phyloP scores from a whole-genome alignment of 1,140 invertebrate genomes.

The Fopius arisanus region DNA sequence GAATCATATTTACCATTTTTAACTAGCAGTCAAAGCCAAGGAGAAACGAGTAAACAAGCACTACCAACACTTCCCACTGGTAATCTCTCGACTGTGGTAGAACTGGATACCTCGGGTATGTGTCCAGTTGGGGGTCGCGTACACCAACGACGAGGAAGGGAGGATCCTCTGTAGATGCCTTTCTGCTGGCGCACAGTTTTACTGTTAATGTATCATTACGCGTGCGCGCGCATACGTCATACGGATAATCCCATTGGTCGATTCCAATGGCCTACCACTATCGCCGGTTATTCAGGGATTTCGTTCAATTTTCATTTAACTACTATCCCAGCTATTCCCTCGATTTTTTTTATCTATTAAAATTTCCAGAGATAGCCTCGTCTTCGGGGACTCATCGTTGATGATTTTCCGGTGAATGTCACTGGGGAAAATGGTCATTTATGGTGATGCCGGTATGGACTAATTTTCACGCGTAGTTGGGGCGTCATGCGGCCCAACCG shows the following conservation, averaged over 20 bases:
- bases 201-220: slow-evolving; percentile 47
- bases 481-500: slow-evolving; percentile 14
- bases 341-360: not conserved
- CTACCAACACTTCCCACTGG: slow-evolving; percentile 52
- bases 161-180: slow-evolving; percentile 43
- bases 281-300: not conserved
- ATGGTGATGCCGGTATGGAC: slow-evolving; percentile 21
- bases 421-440: not conserved
- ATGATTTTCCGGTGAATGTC: not conserved
- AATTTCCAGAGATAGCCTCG: too few species aligned
- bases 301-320: not conserved
- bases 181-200: slow-evolving; percentile 29
- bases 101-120: slow-evolving; percentile 43
- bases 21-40: slow-evolving; percentile 31
- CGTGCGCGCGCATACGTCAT: slow-evolving; percentile 46
- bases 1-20: slow-evolving; percentile 51
- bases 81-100: slow-evolving; percentile 42
- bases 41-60: slow-evolving; percentile 49
- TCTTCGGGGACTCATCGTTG: not conserved
- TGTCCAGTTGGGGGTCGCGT: slow-evolving; percentile 47
- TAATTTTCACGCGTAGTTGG: slow-evolving; percentile 5
- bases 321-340: not conserved
- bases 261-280: slow-evolving; percentile 9
- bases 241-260: not conserved
- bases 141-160: slow-evolving; percentile 52